These are phyloP conservation scores for Tragelaphus imberbis DNA, from an alignment of 2,113 vertebrate genomes.

Conservation along the genomic window DNA sequence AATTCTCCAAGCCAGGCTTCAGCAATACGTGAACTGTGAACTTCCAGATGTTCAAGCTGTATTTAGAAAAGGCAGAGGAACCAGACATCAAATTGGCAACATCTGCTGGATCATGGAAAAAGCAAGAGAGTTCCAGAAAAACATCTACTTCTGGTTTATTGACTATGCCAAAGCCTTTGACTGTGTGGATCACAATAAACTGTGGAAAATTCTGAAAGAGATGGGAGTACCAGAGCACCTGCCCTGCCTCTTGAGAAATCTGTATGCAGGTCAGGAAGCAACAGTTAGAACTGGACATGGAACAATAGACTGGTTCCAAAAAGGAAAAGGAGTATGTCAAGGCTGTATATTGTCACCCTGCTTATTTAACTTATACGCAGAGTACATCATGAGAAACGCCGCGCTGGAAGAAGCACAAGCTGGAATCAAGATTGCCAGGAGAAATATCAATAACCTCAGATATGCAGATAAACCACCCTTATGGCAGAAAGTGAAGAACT, in stretches of 20 bases:
- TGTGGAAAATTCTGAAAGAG: neutral
- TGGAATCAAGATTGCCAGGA: fast-evolving
- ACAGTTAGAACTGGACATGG: neutral
- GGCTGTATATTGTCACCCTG: neutral
- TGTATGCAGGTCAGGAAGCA: neutral
- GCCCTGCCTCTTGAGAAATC: neutral
- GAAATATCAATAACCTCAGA: neutral
- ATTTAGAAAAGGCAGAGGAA: neutral
- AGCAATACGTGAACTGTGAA: fast-evolving
- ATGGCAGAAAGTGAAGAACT: neutral
- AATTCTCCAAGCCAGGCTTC: neutral
- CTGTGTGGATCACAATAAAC: neutral
- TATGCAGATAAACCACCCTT: neutral
- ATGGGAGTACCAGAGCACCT: neutral
- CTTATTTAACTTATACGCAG: neutral
- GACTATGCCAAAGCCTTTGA: neutral
- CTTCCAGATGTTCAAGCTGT: neutral
- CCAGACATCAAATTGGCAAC: neutral
- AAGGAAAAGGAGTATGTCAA: neutral
- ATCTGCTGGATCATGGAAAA: neutral
- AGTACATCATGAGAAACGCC: fast-evolving
- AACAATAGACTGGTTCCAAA: neutral
- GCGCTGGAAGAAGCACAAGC: neutral
- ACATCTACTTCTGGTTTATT: neutral
- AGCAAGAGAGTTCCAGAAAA: neutral